Evolutionary conservation across 2,888 invertebrate genomes (phyloP), one percentile per base, ranked within the genome.

Genomic region (Drosophila maculinotata): DNA sequence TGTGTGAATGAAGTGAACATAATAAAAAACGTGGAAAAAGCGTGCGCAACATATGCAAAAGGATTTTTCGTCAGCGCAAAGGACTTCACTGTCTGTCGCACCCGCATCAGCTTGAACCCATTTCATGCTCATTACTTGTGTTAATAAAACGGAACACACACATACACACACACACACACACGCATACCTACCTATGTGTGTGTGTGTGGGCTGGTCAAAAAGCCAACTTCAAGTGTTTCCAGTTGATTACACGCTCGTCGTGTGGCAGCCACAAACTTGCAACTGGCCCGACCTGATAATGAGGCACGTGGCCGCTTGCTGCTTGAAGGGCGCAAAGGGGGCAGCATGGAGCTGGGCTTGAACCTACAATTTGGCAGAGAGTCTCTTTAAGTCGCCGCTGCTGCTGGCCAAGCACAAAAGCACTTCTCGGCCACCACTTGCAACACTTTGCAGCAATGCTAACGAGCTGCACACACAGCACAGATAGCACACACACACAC

Each of bases 241-340:
- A 80, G 78, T 79, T 80, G 81, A 78, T 78, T 66, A 70, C 76
- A 68, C 51, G 62, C 70, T 60, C 69, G 70, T 54, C 41, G 23
- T 47, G 45, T 52, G 53, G 51, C 59, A 36, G 59, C 53, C 47
- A 36, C 54, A 54, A 52, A 60, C 59, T 59, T 65, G 53, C 44
- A 64, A 57, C 20, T 38, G 8, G 39, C 25, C 57, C 35, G 39
- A 33, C 54, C 10, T 14, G 48, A 58, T 69, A 69, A 70, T 69
- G 70, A 70, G 65, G 59, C 69, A 70, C 51, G 51, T 56, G 20
- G 12, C 14, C 12, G 12, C 2, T n/a, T 33, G 6, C 14, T 7
- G 14, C 35, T 17, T 36, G n/a, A 7, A 10, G 15, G 1, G 5
- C 6, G 23, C 2, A 1, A 4, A 3, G 9, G n/a, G n/a, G 0